phyloP scores from a whole-genome alignment of 1,140 invertebrate species.

The Melanaphis sacchari region DNA sequence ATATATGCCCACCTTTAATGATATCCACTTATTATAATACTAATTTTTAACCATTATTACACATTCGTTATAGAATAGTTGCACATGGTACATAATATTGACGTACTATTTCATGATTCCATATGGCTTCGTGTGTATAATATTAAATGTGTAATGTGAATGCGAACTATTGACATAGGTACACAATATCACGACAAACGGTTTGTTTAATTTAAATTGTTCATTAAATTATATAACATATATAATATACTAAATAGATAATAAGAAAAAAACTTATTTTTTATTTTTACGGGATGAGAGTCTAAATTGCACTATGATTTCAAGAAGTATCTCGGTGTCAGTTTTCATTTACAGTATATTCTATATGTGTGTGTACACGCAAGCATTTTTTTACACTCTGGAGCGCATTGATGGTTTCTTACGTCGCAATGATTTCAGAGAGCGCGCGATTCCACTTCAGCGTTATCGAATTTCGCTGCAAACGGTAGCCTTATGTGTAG shows the following conservation, averaged over 20 bases:
- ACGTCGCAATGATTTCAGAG: background rate
- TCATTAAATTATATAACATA: background rate
- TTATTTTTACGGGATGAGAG: background rate
- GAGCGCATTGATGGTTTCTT: background rate
- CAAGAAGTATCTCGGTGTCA: background rate
- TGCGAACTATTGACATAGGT: background rate
- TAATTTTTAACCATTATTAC: background rate
- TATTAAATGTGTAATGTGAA: background rate
- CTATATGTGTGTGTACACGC: no score
- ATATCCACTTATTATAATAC: background rate
- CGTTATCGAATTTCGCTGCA: conserved; percentile 30
- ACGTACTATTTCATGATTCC: background rate
- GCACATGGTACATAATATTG: background rate
- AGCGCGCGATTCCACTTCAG: background rate
- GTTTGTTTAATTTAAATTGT: conserved; percentile 16
- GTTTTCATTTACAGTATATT: background rate
- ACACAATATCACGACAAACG: background rate
- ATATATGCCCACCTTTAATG: background rate
- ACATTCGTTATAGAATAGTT: background rate
- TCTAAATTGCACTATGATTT: background rate
- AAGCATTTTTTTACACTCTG: background rate
- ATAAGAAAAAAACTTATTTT: conserved; percentile 1
- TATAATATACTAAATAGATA: background rate
- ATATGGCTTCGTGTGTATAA: background rate
- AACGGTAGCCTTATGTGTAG: conserved; percentile 4